A percentile compares a stretch with the other conserved stretches of the same genome.
Evolutionary conservation across 1,140 invertebrate genomes (phyloP).

Genomic region (Hydropsyche tenuis): DNA sequence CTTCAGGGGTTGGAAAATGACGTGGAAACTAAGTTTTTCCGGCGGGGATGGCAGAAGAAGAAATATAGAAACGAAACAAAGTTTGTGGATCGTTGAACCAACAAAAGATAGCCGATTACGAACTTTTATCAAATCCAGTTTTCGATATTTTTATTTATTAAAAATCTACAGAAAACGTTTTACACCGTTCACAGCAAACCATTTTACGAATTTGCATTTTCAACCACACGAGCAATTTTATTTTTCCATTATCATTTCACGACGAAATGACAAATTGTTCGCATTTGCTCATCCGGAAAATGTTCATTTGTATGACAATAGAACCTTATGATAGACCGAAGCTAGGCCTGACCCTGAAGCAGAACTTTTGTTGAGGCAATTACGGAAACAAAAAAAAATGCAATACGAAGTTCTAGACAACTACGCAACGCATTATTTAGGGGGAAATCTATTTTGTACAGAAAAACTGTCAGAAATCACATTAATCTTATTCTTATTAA

Average conservation of each 20-base stretch:
- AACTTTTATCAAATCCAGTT: too few relatives aligned
- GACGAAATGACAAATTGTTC: constrained; percentile 37
- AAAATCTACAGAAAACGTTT: too few relatives aligned
- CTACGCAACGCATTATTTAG: constrained; percentile 47
- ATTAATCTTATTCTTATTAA: too few relatives aligned
- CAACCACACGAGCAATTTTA: neutral
- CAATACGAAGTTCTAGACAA: constrained; percentile 45
- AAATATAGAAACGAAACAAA: constrained; percentile 30
- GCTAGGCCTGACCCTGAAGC: constrained; percentile 37
- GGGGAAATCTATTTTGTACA: constrained; percentile 26
- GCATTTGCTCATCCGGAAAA: constrained; percentile 35
- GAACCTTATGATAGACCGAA: constrained; percentile 36
- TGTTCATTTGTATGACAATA: constrained; percentile 41
- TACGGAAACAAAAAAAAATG: constrained; percentile 48
- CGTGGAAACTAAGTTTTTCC: constrained; percentile 45
- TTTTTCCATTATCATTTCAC: neutral
- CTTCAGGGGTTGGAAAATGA: constrained; percentile 40
- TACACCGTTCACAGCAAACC: neutral
- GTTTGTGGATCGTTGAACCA: constrained; percentile 30
- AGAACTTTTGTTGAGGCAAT: constrained; percentile 49
- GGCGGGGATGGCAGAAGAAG: neutral
- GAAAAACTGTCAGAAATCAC: neutral
- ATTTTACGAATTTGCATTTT: neutral
- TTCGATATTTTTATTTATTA: too few relatives aligned
- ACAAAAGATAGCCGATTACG: neutral